Percentiles rank a stretch among this genome's conserved stretches.
These are phyloP conservation scores for Calyptommatus sinebrachiatus DNA, from an alignment of 2,113 vertebrate genomes.

Conservation along the genomic window DNA sequence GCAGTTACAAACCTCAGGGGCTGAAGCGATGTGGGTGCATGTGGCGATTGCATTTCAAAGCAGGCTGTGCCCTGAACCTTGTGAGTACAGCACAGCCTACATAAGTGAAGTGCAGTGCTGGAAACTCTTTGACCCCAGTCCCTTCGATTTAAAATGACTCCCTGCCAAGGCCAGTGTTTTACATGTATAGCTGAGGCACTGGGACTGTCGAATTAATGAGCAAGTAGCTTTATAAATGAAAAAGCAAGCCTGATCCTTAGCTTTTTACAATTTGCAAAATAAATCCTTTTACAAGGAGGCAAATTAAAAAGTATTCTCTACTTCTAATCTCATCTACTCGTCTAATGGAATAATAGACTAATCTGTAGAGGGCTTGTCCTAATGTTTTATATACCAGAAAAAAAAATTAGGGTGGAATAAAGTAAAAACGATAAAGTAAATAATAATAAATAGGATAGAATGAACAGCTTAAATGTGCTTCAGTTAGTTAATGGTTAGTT, in stretches of 20 bases:
- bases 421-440: background rate
- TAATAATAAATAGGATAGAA: background rate
- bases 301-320: slow-evolving; percentile 8
- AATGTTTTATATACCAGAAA: background rate
- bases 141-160: background rate
- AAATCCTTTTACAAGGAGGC: background rate
- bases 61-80: background rate
- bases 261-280: background rate
- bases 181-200: background rate
- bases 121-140: background rate
- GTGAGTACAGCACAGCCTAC: background rate
- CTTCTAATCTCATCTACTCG: background rate
- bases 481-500: background rate
- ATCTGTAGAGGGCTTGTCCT: slow-evolving; percentile 6
- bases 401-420: too few species aligned
- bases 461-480: slow-evolving; percentile 1
- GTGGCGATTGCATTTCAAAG: slow-evolving; percentile 18
- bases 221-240: background rate
- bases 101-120: background rate
- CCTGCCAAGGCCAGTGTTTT: background rate
- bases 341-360: background rate
- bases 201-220: background rate
- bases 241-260: background rate
- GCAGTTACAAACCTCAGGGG: slow-evolving; percentile 14
- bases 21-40: background rate